Conservation (phyloP, 2,113 vertebrate species). For the Calidris pugnax region DNA sequence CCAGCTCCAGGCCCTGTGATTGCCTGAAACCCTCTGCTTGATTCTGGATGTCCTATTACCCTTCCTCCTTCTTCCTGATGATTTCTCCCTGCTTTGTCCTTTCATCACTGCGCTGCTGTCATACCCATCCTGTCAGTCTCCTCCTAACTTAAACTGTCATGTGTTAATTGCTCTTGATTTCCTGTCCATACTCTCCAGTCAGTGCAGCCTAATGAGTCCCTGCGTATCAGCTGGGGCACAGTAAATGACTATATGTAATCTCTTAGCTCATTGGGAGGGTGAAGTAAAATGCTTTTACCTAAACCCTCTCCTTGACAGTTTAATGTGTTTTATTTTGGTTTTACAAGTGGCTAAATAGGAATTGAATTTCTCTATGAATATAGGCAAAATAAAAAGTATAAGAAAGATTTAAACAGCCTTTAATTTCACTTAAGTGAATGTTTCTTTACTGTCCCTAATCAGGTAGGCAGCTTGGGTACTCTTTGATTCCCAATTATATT, state of each 20-base stretch:
- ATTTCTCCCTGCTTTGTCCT: background rate
- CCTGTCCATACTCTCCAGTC: background rate
- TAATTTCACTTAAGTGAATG: background rate
- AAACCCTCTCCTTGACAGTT: background rate
- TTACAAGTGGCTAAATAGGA: background rate
- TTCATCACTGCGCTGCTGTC: background rate
- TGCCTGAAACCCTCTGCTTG: background rate
- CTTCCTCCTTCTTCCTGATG: background rate
- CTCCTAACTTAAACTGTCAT: background rate
- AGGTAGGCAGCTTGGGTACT: background rate
- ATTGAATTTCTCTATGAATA: background rate
- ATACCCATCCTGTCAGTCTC: background rate
- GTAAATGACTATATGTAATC: background rate
- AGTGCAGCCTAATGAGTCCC: background rate
- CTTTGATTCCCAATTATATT: background rate
- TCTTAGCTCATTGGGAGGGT: background rate
- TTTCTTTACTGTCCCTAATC: background rate
- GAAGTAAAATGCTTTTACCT: background rate
- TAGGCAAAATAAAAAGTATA: background rate
- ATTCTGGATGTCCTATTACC: background rate
- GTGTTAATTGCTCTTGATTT: slow-evolving; percentile 23
- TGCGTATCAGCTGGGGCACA: background rate
- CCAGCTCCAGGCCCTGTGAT: background rate
- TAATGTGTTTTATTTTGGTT: background rate
- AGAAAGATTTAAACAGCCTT: background rate